phyloP scores from a whole-genome alignment of 30 jellyfish, hydroid and myxozoan species.

The Aurelia sp. region DNA sequence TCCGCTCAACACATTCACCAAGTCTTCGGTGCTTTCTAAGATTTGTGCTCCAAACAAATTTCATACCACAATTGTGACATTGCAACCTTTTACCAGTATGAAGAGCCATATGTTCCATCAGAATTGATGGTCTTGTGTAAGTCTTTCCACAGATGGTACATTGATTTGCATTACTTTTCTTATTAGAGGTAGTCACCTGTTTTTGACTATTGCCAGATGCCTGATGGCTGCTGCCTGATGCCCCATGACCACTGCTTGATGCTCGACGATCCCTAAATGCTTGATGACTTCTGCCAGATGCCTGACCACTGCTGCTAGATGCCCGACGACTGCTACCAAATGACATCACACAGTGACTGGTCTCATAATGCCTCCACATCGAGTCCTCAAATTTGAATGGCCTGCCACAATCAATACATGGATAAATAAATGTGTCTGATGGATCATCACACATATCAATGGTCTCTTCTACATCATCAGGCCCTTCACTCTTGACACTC shows the following conservation, averaged over 20 bases:
- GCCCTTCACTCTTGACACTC: not conserved
- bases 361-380: slow-evolving; percentile 48
- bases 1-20: too few relatives aligned
- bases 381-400: slow-evolving; percentile 31
- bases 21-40: not conserved
- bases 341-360: slow-evolving; percentile 16
- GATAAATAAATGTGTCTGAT: slow-evolving; percentile 20
- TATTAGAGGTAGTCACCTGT: not conserved
- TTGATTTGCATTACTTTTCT: not conserved
- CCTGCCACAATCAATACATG: slow-evolving; percentile 38
- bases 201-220: not conserved
- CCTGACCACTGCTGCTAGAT: not conserved
- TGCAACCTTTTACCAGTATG: slow-evolving; percentile 4
- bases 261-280: not conserved
- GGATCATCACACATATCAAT: not conserved
- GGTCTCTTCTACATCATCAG: not conserved
- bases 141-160: slow-evolving; percentile 1
- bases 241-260: not conserved
- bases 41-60: not conserved
- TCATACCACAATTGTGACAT: slow-evolving; percentile 20
- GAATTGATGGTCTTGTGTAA: not conserved
- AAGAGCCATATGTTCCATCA: not conserved
- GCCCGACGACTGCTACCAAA: not conserved
- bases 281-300: not conserved
- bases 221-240: not conserved